phyloP scores from a whole-genome alignment of 2,113 vertebrate species.

The Brachyistius frenatus region DNA sequence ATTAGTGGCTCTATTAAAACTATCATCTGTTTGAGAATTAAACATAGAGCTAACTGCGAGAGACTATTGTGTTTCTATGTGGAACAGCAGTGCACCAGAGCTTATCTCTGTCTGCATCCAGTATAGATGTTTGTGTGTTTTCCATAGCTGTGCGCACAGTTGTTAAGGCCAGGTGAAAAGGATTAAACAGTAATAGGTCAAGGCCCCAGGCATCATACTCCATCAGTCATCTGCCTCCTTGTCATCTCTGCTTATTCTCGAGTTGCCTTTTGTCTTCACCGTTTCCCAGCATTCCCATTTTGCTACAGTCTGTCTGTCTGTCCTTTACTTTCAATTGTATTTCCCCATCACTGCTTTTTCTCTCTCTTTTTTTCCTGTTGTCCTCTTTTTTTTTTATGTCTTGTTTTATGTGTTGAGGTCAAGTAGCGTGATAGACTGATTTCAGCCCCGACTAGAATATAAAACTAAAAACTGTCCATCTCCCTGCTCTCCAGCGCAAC shows the following conservation, averaged over 20 bases:
- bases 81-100: no score
- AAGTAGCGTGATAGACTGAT: slow-evolving; percentile 37
- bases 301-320: background rate
- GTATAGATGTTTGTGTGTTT: slow-evolving; percentile 6
- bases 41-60: slow-evolving; percentile 7
- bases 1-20: slow-evolving; percentile 50
- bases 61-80: no score
- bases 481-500: slow-evolving; percentile 14
- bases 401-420: slow-evolving; percentile 51
- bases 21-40: slow-evolving; percentile 34
- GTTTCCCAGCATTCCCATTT: background rate
- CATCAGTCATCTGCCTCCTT: slow-evolving; percentile 55
- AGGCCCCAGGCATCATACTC: slow-evolving; percentile 42
- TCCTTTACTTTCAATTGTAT: slow-evolving; percentile 15
- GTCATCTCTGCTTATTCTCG: slow-evolving; percentile 40
- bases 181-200: slow-evolving; percentile 51
- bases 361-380: slow-evolving; percentile 16
- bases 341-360: background rate
- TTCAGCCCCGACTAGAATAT: slow-evolving; percentile 39
- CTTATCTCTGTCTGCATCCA: no score
- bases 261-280: slow-evolving; percentile 42
- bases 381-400: slow-evolving; percentile 37
- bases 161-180: slow-evolving; percentile 50
- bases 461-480: slow-evolving; percentile 19
- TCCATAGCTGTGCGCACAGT: slow-evolving; percentile 1